Evolutionary conservation across 2,113 vertebrate genomes (phyloP).

Genomic region (Diphyllodes magnificus): DNA sequence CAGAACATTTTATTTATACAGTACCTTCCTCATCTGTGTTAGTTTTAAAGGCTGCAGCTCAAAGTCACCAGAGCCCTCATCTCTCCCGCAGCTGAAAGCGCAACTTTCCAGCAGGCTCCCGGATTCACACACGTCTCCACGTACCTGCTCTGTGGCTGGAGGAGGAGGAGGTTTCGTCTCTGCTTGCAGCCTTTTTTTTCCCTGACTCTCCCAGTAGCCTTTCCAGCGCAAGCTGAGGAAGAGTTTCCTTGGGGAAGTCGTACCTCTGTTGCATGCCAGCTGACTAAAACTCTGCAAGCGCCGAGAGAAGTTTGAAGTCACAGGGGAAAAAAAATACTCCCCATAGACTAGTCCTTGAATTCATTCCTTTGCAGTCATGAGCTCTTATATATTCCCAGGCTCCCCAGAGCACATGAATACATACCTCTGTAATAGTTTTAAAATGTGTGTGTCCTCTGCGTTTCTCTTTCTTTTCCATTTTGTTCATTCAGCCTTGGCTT

Average conservation of each 20-base stretch:
- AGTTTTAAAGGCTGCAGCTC: constrained; percentile 9
- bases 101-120: constrained; percentile 16
- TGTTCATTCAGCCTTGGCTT: constrained; percentile 2
- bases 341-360: constrained; percentile 42
- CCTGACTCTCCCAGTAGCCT: constrained; percentile 18
- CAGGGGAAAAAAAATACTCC: constrained; percentile 27
- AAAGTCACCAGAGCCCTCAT: not conserved
- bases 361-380: constrained; percentile 42
- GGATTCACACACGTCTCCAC: not conserved
- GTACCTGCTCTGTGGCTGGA: constrained; percentile 35
- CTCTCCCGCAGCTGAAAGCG: not conserved
- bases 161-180: not conserved
- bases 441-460: not conserved
- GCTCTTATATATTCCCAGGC: constrained; percentile 34
- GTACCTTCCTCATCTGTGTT: constrained; percentile 35
- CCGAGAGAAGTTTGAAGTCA: constrained; percentile 61
- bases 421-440: not conserved
- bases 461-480: constrained; percentile 42
- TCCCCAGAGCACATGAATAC: not conserved
- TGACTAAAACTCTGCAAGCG: constrained; percentile 47
- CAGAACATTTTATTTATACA: constrained; percentile 5
- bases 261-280: constrained; percentile 58
- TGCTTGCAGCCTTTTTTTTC: constrained; percentile 13
- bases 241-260: constrained; percentile 53
- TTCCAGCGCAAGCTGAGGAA: not conserved